These are phyloP conservation scores for Drosophila pseudoobscura DNA, from an alignment of 1,140 invertebrate species.

Conservation along the genomic window DNA sequence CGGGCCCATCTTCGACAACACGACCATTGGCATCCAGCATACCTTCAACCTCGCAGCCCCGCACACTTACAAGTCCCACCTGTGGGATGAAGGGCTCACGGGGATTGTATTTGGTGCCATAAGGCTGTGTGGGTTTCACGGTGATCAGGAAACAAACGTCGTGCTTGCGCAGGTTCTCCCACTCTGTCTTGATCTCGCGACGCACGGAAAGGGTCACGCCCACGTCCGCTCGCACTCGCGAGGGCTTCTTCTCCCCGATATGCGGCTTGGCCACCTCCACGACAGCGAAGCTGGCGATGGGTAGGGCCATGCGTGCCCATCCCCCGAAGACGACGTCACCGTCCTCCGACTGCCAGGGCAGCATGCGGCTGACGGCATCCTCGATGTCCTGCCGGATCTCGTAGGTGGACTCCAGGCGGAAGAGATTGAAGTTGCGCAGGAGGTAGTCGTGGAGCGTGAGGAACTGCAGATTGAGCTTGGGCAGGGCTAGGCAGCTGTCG, in stretches of 20 bases:
- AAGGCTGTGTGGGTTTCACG: slow-evolving; percentile 91
- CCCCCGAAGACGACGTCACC: slow-evolving; percentile 95
- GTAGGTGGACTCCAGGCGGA: slow-evolving; percentile 99
- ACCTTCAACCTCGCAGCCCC: slow-evolving; percentile 99
- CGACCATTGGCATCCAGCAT: slow-evolving; percentile 98
- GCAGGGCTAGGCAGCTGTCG: slow-evolving; percentile 96
- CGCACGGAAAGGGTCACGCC: slow-evolving; percentile 95
- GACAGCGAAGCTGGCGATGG: slow-evolving; percentile 95
- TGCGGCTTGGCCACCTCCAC: slow-evolving; percentile 97
- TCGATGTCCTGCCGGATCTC: slow-evolving; percentile 99
- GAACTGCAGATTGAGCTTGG: slow-evolving; percentile 99
- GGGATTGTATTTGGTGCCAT: slow-evolving; percentile 92
- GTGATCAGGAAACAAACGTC: slow-evolving; percentile 99
- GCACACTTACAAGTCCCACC: slow-evolving; percentile 94
- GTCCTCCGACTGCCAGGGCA: slow-evolving; percentile 97
- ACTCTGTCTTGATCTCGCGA: slow-evolving; percentile 96
- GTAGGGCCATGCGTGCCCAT: slow-evolving; percentile 99
- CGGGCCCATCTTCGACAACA: slow-evolving; percentile 98
- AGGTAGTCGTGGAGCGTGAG: slow-evolving; percentile 99
- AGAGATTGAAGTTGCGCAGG: slow-evolving; percentile 98
- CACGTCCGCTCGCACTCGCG: slow-evolving; percentile 96
- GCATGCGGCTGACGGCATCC: slow-evolving; percentile 96
- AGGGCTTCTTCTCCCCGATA: slow-evolving; percentile 96
- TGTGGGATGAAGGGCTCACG: slow-evolving; percentile 94
- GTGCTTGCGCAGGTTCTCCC: slow-evolving; percentile 98